Evolutionary conservation across 2,113 vertebrate species (phyloP).

Genomic region (Chloebia gouldiae): DNA sequence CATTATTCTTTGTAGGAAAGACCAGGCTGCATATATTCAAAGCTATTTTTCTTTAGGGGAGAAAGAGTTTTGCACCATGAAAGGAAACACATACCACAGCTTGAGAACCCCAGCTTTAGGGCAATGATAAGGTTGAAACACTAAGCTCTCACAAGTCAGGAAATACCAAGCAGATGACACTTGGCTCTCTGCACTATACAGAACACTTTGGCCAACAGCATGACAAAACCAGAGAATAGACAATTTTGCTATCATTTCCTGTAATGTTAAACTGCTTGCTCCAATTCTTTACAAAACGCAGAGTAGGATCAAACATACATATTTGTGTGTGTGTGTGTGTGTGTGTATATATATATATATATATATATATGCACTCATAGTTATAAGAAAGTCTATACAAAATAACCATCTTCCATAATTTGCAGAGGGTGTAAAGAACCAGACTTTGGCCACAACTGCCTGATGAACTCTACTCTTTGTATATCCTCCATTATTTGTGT

Average conservation of each 20-base stretch:
- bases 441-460: neutral
- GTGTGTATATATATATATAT: accelerated
- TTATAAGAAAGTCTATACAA: neutral
- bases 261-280: neutral
- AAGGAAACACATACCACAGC: conserved; percentile 11
- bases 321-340: accelerated
- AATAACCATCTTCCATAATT: neutral
- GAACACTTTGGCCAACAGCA: neutral
- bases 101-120: conserved; percentile 20
- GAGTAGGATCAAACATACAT: neutral
- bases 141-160: conserved; percentile 21
- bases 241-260: neutral
- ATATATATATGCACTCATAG: accelerated
- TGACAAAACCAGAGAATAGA: neutral
- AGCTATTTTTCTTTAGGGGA: neutral
- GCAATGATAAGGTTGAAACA: conserved; percentile 14
- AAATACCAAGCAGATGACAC: conserved; percentile 45
- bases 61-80: neutral
- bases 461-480: neutral
- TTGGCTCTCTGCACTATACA: neutral
- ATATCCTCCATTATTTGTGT: neutral
- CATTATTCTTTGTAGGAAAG: neutral
- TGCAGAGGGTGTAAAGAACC: neutral
- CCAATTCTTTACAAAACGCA: neutral
- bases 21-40: neutral